These are phyloP conservation scores for Machaerirhynchus nigripectus DNA, from an alignment of 2,113 vertebrate genomes.

Conservation along the genomic window DNA sequence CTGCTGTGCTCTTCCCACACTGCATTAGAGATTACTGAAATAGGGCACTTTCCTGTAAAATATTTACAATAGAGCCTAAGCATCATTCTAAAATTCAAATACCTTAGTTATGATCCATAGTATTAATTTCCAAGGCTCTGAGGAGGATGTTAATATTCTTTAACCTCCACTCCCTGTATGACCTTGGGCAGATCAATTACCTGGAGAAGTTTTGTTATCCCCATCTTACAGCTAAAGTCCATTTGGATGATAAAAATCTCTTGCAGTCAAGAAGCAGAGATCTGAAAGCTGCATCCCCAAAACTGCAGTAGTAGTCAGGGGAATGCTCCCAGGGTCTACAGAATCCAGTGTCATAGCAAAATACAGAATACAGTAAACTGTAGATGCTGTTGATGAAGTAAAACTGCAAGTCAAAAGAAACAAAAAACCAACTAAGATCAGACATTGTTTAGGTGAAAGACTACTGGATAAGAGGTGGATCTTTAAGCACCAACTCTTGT, in stretches of 20 bases:
- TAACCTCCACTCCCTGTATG: neutral
- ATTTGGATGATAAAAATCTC: neutral
- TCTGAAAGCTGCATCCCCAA: neutral
- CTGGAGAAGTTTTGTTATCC: neutral
- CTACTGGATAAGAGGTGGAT: neutral
- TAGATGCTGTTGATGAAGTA: neutral
- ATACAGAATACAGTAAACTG: neutral
- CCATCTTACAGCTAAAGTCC: neutral
- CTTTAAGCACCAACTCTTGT: neutral
- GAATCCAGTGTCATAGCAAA: neutral
- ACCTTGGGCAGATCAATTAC: neutral
- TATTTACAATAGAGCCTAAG: neutral
- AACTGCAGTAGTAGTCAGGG: neutral
- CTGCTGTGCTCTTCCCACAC: neutral
- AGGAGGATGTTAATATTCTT: neutral
- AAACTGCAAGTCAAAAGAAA: neutral
- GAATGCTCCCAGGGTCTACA: neutral
- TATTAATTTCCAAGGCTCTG: neutral
- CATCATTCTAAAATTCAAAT: neutral
- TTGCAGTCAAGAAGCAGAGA: neutral
- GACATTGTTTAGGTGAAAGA: neutral
- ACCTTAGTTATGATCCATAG: neutral
- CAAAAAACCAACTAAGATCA: neutral
- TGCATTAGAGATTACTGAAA: neutral
- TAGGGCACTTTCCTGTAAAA: neutral